Evolutionary conservation across 2,113 vertebrate genomes (phyloP).

Genomic region (Leucopsar rothschildi): DNA sequence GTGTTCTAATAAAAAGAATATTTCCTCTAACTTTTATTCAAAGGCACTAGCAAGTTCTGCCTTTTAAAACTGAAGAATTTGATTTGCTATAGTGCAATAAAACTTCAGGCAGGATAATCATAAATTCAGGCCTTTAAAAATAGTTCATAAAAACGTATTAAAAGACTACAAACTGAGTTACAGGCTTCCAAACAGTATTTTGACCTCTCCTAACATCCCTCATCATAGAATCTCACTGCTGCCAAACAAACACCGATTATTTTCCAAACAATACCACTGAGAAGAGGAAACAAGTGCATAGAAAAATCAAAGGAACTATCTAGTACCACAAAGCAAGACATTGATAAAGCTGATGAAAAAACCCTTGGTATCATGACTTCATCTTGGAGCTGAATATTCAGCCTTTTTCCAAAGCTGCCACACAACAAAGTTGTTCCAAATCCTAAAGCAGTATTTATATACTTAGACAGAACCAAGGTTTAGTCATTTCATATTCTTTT

Average conservation of each 20-base stretch:
- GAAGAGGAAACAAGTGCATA: background rate
- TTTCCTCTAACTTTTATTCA: background rate
- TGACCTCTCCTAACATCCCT: background rate
- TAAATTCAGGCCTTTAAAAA: background rate
- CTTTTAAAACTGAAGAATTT: constrained; percentile 8
- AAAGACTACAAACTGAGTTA: background rate
- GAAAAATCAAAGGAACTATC: background rate
- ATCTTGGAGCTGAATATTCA: background rate
- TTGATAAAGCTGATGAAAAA: background rate
- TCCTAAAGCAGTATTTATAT: background rate
- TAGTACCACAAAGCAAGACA: background rate
- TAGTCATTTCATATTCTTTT: background rate
- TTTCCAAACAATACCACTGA: background rate
- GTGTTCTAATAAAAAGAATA: background rate
- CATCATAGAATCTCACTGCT: background rate
- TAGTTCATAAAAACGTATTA: background rate
- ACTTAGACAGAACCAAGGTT: background rate
- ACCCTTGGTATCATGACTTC: background rate
- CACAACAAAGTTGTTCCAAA: background rate
- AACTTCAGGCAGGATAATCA: background rate
- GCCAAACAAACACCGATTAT: background rate
- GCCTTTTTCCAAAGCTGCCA: background rate
- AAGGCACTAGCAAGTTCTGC: background rate
- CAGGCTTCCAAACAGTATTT: background rate
- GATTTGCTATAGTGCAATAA: background rate